Evolutionary conservation across 53 echinoderm and acorn worm species (phyloP).

Genomic region (Pentamera pediparva): DNA sequence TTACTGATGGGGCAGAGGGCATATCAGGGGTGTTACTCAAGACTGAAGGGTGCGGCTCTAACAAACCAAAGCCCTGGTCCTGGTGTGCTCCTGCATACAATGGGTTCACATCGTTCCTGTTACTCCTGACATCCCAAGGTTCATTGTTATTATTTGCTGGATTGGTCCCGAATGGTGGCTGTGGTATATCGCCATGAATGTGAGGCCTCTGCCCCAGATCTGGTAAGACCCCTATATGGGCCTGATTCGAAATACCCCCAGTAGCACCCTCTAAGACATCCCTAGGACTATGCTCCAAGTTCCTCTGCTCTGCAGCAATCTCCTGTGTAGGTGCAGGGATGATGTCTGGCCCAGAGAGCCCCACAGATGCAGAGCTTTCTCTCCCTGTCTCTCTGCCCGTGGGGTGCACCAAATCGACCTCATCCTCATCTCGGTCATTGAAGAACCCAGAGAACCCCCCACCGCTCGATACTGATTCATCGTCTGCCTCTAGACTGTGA

Average conservation of each 20-base stretch:
- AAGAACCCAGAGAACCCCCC: slow-evolving; percentile 24
- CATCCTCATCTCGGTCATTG: slow-evolving; percentile 16
- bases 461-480: slow-evolving; percentile 32
- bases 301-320: neutral
- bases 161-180: too few relatives aligned
- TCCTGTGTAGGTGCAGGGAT: slow-evolving; percentile 28
- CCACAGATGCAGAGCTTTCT: neutral
- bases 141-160: too few relatives aligned
- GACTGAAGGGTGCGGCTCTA: too few relatives aligned
- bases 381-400: neutral
- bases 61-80: too few relatives aligned
- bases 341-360: slow-evolving; percentile 26
- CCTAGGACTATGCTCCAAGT: neutral
- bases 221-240: neutral
- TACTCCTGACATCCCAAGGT: too few relatives aligned
- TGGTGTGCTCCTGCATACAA: too few relatives aligned
- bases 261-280: neutral
- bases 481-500: neutral
- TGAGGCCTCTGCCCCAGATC: slow-evolving; percentile 26
- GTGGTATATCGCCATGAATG: neutral
- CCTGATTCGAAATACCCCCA: neutral
- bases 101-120: too few relatives aligned
- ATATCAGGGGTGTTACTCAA: too few relatives aligned
- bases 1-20: too few relatives aligned
- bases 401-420: slow-evolving; percentile 5